Conservation (phyloP, 2,113 vertebrate species). For the Loxodonta africana region DNA sequence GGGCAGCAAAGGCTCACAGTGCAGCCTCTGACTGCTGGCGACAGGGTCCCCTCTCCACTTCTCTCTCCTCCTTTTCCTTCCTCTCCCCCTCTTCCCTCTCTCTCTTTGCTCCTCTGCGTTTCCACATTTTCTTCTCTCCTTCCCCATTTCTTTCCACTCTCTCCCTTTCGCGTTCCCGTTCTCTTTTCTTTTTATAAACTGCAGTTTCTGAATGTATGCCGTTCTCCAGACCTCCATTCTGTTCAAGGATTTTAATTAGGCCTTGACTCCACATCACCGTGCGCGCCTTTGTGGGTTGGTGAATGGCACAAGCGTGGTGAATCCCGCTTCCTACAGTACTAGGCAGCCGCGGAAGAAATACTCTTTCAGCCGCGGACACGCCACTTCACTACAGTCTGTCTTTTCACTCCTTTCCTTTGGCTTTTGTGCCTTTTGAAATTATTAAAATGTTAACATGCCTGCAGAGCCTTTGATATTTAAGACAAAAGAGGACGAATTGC, state of each 20-base stretch:
- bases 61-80: background rate
- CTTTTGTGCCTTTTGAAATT: slow-evolving; percentile 95
- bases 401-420: slow-evolving; percentile 90
- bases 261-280: slow-evolving; percentile 90
- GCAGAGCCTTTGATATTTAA: slow-evolving; percentile 99
- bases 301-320: slow-evolving; percentile 91
- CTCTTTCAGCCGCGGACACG: slow-evolving; percentile 91
- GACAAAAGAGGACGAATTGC: slow-evolving; percentile 97
- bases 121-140: background rate
- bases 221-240: slow-evolving; percentile 87
- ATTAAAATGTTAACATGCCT: slow-evolving; percentile 98
- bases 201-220: slow-evolving; percentile 86
- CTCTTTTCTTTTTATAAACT: slow-evolving; percentile 81
- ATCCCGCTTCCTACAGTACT: slow-evolving; percentile 89
- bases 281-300: slow-evolving; percentile 90
- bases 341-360: slow-evolving; percentile 88
- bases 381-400: slow-evolving; percentile 91
- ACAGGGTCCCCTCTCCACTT: slow-evolving; percentile 75
- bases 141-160: background rate
- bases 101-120: background rate
- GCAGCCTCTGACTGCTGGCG: slow-evolving; percentile 85
- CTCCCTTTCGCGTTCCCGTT: background rate
- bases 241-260: slow-evolving; percentile 95
- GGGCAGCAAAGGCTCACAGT: slow-evolving; percentile 91
- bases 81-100: background rate